Percentiles rank a stretch among this genome's conserved stretches.
These are phyloP conservation scores for Acropora tenuis DNA, from an alignment of 64 coral and sea anemone genomes.

Conservation along the genomic window DNA sequence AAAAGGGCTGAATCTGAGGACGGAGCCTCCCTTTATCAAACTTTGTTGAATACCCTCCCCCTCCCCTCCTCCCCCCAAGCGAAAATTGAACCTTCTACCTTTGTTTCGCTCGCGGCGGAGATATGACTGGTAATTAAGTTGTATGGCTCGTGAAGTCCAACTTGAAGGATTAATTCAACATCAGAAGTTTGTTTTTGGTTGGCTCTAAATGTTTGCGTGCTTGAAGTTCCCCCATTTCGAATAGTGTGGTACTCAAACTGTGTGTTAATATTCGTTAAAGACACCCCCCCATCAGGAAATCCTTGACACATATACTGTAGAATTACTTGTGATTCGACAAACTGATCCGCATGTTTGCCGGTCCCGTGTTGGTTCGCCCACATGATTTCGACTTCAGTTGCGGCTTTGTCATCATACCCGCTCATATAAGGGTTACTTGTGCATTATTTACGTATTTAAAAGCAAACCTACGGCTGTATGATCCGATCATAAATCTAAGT, in stretches of 20 bases:
- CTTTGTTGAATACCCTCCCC: background rate
- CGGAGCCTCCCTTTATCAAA: background rate
- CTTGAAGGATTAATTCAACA: background rate
- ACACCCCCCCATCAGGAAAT: background rate
- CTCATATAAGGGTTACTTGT: background rate
- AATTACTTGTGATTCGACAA: slow-evolving; percentile 20
- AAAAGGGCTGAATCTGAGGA: background rate
- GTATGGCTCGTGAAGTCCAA: slow-evolving; percentile 29
- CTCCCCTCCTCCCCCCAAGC: too few relatives aligned
- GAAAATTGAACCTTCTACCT: background rate
- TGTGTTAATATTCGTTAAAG: background rate
- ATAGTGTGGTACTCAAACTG: slow-evolving; percentile 15
- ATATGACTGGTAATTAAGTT: slow-evolving; percentile 25
- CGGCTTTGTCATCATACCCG: slow-evolving; percentile 14
- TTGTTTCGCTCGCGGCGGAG: slow-evolving; percentile 33
- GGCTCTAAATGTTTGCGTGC: background rate
- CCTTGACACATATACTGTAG: slow-evolving; percentile 32
- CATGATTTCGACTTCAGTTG: background rate
- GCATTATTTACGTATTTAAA: background rate
- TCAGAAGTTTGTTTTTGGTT: background rate
- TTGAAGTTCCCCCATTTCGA: background rate
- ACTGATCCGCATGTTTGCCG: background rate
- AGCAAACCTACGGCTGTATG: background rate
- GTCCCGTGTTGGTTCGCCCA: background rate
- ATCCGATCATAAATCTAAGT: background rate